Percentiles rank a stretch among this genome's conserved stretches.
These are phyloP conservation scores for Norana najaformis DNA, from an alignment of 2,888 invertebrate genomes.

Conservation along the genomic window DNA sequence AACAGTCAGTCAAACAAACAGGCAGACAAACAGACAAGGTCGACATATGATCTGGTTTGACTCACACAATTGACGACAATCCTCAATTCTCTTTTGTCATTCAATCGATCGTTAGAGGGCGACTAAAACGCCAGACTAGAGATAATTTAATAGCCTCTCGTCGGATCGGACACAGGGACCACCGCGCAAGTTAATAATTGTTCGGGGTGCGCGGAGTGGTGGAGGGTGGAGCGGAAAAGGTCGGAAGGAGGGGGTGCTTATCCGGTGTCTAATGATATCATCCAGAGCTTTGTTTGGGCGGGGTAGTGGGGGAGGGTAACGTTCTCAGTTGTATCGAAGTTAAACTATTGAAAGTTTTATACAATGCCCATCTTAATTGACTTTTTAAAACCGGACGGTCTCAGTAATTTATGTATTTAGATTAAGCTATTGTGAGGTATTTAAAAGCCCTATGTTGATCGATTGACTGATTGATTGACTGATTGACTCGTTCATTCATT, in stretches of 20 bases:
- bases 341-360: not conserved
- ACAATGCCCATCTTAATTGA: not conserved
- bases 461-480: too few species aligned
- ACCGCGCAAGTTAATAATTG: too few species aligned
- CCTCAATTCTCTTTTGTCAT: not conserved
- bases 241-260: not conserved
- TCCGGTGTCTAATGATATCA: not conserved
- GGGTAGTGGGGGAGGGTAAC: not conserved
- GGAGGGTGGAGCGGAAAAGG: not conserved
- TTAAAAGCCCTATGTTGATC: too few species aligned
- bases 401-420: too few species aligned
- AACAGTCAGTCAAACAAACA: not conserved
- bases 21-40: not conserved
- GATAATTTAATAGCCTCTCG: too few species aligned
- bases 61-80: not conserved
- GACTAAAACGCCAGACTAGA: too few species aligned
- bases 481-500: too few species aligned
- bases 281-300: not conserved
- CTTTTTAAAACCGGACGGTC: too few species aligned
- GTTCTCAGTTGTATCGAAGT: not conserved
- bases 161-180: too few species aligned
- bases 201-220: not conserved
- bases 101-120: not conserved
- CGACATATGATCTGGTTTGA: not conserved
- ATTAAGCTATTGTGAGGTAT: too few species aligned